Base-by-base conservation (phyloP, 2,888 invertebrate species). In the Euzophera pinguis region DNA sequence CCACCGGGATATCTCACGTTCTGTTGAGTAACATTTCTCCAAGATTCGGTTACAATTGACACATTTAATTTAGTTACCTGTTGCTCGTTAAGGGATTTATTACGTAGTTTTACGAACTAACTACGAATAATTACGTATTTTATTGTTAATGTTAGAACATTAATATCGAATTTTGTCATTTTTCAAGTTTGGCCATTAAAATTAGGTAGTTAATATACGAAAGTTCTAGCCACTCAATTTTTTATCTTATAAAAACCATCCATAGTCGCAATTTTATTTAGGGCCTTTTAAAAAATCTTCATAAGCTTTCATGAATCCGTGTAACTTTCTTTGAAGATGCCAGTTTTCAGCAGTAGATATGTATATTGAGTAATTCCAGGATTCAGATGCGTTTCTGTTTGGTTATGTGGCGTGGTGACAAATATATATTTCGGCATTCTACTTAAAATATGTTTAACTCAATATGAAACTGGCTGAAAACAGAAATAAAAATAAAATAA, bases 1-100 rank as follows among this genome's bases (percentile, higher is more conserved):
- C 88, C 86, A 89, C 88, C 72, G 85, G 85, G 84, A 83, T 87
- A 86, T 85, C 86, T 89, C 87, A 86, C 86, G 76, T 78, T 75
- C 69, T 70, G 74, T 88, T 88, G 81, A 76, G 84, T 85, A 87
- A 88, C 80, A 78, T 78, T 75, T 72, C 69, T 57, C 64, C 67
- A 69, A 78, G 78, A 81, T 85, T 82, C 71, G 73, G 78, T 75
- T 78, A 78, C 81, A 76, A 81, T 81, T 81, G 78, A 81, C 76
- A 76, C 67, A 73, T 67, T 66, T 71, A 73, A 72, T 69, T 71
- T 71, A 5, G 5, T 2, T 22, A 70, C 69, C 62, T 68, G 62
- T 67, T 69, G 67, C 67, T 62, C 57, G 62, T 61, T 62, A 61
- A 59, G 54, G 58, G 55, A 56, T 53, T 63, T 47, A 39, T 49